phyloP scores from a whole-genome alignment of 1,140 invertebrate species.

The Sipha flava region DNA sequence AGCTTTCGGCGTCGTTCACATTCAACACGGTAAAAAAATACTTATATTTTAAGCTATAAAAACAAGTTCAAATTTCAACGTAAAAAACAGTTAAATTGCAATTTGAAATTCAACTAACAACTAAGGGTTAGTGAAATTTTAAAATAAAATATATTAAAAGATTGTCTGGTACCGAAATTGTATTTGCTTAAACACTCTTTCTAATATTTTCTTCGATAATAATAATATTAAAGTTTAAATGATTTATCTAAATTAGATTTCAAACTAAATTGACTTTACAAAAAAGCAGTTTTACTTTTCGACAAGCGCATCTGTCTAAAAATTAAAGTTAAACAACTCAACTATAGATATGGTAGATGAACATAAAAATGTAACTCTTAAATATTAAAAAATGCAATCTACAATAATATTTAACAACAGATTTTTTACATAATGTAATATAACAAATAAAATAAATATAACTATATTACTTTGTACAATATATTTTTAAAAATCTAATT shows the following conservation, averaged over 20 bases:
- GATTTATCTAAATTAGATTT: background rate
- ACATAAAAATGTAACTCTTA: background rate
- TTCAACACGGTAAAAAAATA: conserved; percentile 5
- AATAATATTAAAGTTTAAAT: background rate
- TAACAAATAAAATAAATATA: background rate
- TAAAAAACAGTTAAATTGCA: background rate
- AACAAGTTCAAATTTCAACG: background rate
- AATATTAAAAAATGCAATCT: background rate
- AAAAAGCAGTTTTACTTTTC: background rate
- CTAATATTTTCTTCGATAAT: background rate
- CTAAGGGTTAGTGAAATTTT: background rate
- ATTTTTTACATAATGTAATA: background rate
- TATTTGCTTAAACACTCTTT: background rate
- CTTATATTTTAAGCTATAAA: background rate
- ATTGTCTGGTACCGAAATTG: conserved; percentile 5
- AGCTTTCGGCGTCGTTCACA: background rate
- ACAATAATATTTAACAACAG: conserved; percentile 3
- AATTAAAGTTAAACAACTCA: background rate
- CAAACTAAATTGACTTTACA: background rate
- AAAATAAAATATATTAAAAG: background rate
- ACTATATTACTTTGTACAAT: conserved; percentile 1
- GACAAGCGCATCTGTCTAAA: background rate
- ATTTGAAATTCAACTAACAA: background rate
- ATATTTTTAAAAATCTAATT: background rate
- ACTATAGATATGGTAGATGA: background rate